Evolutionary conservation across 2,888 invertebrate genomes (phyloP), one percentile per base, ranked within the genome.

Genomic region (Scaptomyza parva): DNA sequence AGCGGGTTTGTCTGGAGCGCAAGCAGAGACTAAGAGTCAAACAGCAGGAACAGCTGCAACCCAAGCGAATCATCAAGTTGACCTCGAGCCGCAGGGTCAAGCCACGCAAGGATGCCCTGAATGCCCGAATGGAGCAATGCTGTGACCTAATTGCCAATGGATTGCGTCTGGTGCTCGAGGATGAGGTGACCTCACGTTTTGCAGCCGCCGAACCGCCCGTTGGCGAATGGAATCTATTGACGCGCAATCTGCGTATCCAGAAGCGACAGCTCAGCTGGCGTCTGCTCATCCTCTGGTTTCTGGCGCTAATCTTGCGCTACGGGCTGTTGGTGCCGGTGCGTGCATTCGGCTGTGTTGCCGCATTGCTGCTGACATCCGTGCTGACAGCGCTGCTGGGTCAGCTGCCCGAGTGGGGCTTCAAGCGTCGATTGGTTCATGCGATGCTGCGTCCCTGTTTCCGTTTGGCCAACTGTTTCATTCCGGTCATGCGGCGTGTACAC

Each of bases 361-460:
- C 69, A 30, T 40, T 86, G n/a, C 12, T 77, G 17, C 37, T 72
- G 43, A 44, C 75, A 8, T 68, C 66, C 0, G 0, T 75, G 8
- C 12, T 53, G 0, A 77, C 80, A 0, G 45, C 24, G 5, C 4
- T 86, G 11, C 33, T 86, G 2, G 72, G 86, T 3, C 64, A 66
- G 26, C 26, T 82, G 53, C 86, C 84, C 28, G 62, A 68, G 0
- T 52, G 50, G 41, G 33, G 17, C 3, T 62, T 47, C 3, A 86
- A 79, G 52, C 94, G 95, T 76, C 93, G 93, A 82, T 91, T 97
- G 51, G 97, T 97, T 92, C 93, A 94, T 80, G 93, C 94, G 66
- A 94, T 96, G n/a, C 96, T 96, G 54, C 93, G 97, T 61, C 95
- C 96, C 93, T 97, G 97, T 92, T 98, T 98, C 92, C 96, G 97